These are phyloP conservation scores for Drosophila incognita DNA, from an alignment of 2,888 invertebrate genomes.

Conservation along the genomic window DNA sequence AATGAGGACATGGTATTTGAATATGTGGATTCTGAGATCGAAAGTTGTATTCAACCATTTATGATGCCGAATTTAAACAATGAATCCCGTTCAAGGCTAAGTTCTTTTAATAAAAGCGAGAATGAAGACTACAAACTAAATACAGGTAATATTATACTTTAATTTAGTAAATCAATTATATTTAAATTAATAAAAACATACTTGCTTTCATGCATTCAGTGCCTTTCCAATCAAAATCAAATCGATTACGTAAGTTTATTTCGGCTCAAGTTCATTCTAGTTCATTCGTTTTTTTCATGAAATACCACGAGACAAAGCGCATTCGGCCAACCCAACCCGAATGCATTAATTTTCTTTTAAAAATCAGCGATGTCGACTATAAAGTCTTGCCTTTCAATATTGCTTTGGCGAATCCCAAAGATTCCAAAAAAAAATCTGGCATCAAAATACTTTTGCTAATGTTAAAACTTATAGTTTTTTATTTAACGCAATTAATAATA, in stretches of 20 bases:
- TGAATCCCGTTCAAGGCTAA: conserved; percentile 86
- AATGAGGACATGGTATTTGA: conserved; percentile 90
- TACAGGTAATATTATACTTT: conserved; percentile 85
- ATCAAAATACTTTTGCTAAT: background rate
- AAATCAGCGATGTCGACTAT: background rate
- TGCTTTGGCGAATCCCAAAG: background rate
- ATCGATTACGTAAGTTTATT: conserved; percentile 76
- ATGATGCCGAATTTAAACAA: conserved; percentile 86
- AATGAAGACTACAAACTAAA: conserved; percentile 88
- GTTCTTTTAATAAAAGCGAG: conserved; percentile 88
- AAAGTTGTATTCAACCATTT: conserved; percentile 87
- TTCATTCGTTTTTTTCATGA: background rate
- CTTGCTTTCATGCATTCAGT: conserved; percentile 84
- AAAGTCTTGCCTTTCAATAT: background rate
- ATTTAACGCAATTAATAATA: background rate
- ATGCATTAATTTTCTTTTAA: background rate
- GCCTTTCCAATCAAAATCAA: conserved; percentile 87
- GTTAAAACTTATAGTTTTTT: background rate
- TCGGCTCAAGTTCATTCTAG: background rate
- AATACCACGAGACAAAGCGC: background rate
- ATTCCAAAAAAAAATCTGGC: background rate
- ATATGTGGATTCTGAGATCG: conserved; percentile 88
- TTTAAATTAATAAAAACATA: conserved; percentile 11
- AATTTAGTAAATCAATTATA: conserved; percentile 86
- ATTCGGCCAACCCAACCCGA: background rate